Base-by-base conservation (phyloP, 2,888 invertebrate species). In the Ormyrus nitidulus region DNA sequence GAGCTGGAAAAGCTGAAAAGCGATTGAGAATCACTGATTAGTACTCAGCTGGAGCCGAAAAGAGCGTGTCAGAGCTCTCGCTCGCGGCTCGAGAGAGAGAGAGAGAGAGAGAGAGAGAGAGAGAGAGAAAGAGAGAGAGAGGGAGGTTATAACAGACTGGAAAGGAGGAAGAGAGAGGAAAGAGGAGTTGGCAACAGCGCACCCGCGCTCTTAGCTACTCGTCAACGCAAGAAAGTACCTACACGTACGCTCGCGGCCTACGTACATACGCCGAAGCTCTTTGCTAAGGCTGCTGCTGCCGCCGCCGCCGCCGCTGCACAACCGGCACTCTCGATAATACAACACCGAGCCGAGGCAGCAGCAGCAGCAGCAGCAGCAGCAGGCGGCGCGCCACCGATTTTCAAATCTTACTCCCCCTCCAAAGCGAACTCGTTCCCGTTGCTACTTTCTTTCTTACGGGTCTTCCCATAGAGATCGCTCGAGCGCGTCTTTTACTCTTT, bases 171-270 rank as follows among this genome's bases (percentile, higher is more conserved):
- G 81, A 81, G 83, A 84, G 85, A 82, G 75, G 82, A 82, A 82
- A 81, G 84, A 83, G 77, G 85, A 87, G 86, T 85, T 85, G 88
- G 89, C 89, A 89, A 89, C 89, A 87, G 88, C 88, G 71, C 61
- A 34, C 66, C 9, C 73, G 62, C 73, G 49, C 61, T 48, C 49
- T 34, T 51, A 13, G 48, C 61, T 62, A 62, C 69, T 69, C 48
- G 53, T 61, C 13, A 54, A 76, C 81, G 68, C 56, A 74, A 72
- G 71, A 79, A 75, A 74, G 79, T 77, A 79, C 49, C 44, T 54
- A n/a, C 5, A 46, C 54, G 34, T 48, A 70, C 49, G 49, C 71
- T 11, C 51, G 58, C 34, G 34, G 34, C 34, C 34, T 34, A 34
- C 34, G 34, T 34, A 34, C 34, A 34, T 34, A 34, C 34, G 34